These are phyloP conservation scores for Drosophila mettleri DNA, from an alignment of 2,888 invertebrate genomes.

Conservation along the genomic window DNA sequence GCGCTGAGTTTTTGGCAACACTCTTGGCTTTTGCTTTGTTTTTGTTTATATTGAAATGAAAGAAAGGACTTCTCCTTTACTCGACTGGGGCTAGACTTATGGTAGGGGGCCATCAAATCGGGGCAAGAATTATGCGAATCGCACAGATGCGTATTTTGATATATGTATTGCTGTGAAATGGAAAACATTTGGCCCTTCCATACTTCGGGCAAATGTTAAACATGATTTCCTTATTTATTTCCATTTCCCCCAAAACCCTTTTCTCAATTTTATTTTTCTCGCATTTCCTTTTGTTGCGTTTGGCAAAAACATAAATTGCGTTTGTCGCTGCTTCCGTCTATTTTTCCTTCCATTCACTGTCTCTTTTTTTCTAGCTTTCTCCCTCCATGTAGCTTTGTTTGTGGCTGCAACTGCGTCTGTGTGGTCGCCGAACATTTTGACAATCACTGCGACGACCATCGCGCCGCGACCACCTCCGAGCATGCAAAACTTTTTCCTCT, in stretches of 20 bases:
- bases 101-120: constrained; percentile 20
- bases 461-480: not conserved
- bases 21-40: constrained; percentile 38
- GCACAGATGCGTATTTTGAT: constrained; percentile 37
- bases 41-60: constrained; percentile 6
- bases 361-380: constrained; percentile 7
- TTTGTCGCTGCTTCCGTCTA: constrained; percentile 58
- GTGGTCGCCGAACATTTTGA: constrained; percentile 54
- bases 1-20: constrained; percentile 17
- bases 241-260: constrained; percentile 51
- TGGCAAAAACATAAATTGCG: constrained; percentile 61
- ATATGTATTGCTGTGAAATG: constrained; percentile 26
- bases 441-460: constrained; percentile 46
- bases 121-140: constrained; percentile 17
- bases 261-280: constrained; percentile 22
- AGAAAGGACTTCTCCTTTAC: not conserved
- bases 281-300: constrained; percentile 33
- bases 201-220: constrained; percentile 64
- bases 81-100: not conserved
- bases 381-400: constrained; percentile 27
- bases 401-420: constrained; percentile 27
- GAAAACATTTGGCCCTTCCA: constrained; percentile 21
- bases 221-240: constrained; percentile 74
- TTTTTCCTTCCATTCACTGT: constrained; percentile 11
- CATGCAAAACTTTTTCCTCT: constrained; percentile 52